Conservation (phyloP, 2,797 vertebrate genomes). For the Holocentrus rufus region DNA sequence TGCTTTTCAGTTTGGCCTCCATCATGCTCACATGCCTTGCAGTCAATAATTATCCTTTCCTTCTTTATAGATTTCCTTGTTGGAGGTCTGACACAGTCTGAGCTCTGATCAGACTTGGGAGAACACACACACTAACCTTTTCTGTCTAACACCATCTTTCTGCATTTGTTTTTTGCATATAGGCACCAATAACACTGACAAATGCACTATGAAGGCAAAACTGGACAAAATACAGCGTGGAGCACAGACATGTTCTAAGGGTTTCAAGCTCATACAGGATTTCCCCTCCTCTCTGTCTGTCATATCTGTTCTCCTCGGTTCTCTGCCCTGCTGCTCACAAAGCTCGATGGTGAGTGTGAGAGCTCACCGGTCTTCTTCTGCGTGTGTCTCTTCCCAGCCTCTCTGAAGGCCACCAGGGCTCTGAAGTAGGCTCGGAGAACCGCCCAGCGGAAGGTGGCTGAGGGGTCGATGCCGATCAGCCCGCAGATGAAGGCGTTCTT, state of each 20-base stretch:
- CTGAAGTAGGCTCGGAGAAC: conserved; percentile 94
- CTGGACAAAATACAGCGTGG: background rate
- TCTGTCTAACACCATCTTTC: no score
- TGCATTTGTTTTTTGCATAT: background rate
- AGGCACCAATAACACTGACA: background rate
- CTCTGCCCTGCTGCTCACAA: background rate
- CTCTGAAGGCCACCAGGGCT: conserved; percentile 90
- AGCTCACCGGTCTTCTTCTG: conserved; percentile 90
- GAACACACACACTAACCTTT: background rate
- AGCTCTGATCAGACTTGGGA: background rate
- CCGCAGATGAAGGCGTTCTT: conserved; percentile 92
- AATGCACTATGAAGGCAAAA: background rate
- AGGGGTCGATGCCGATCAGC: conserved; percentile 94
- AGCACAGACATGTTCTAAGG: background rate
- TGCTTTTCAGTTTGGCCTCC: background rate
- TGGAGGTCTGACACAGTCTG: background rate
- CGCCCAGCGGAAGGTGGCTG: conserved; percentile 96
- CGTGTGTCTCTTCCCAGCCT: conserved; percentile 87
- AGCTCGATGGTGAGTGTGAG: background rate
- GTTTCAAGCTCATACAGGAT: background rate
- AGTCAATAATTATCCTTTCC: background rate
- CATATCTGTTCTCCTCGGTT: background rate
- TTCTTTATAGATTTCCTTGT: background rate
- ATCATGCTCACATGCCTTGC: conserved; percentile 12
- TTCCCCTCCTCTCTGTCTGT: background rate